phyloP scores from a whole-genome alignment of 2,113 vertebrate species.

The Paradisaea rubra region DNA sequence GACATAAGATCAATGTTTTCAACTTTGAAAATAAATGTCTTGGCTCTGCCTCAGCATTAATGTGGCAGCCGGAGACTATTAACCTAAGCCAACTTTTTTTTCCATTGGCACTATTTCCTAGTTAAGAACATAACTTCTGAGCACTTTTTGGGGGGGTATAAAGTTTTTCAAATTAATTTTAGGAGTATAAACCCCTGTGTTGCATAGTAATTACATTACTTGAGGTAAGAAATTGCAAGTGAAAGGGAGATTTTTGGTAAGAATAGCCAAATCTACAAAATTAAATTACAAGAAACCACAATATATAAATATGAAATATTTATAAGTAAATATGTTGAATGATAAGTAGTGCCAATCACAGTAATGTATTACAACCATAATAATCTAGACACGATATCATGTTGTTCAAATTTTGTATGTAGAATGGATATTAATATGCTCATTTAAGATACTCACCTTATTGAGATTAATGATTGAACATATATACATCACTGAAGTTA shows the following conservation, averaged over 20 bases:
- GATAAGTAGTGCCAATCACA: neutral
- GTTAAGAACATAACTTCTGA: neutral
- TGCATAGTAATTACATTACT: neutral
- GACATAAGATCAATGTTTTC: conserved; percentile 48
- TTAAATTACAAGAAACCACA: neutral
- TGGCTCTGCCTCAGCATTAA: conserved; percentile 62
- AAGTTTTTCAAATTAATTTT: neutral
- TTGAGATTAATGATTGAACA: neutral
- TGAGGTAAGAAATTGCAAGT: neutral
- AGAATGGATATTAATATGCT: neutral
- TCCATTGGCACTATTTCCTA: conserved; percentile 52
- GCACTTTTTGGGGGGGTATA: neutral
- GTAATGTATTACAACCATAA: neutral
- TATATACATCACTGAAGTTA: neutral
- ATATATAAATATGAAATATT: neutral
- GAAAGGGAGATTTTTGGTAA: neutral
- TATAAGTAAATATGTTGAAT: neutral
- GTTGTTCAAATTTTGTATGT: neutral
- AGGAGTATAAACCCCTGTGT: neutral
- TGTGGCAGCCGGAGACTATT: conserved; percentile 61
- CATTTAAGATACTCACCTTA: neutral
- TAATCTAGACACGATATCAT: neutral
- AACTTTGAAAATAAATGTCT: conserved; percentile 66
- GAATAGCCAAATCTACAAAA: neutral
- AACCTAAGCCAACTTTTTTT: conserved; percentile 61